These are phyloP conservation scores for Zhengitettix transpicula DNA, from an alignment of 2,888 invertebrate species.

Conservation along the genomic window DNA sequence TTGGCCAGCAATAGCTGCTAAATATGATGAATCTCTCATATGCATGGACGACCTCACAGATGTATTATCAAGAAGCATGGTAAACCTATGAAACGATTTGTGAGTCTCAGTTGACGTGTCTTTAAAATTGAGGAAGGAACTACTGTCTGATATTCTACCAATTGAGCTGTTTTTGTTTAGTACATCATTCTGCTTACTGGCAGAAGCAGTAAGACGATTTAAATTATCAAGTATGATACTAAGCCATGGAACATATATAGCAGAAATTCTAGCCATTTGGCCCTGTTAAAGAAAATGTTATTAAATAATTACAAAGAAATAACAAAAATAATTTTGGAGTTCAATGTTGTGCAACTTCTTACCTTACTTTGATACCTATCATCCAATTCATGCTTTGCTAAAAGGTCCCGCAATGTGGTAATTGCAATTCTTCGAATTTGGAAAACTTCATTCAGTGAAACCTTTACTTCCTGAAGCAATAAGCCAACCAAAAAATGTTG, in stretches of 20 bases:
- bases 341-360: conserved; percentile 4
- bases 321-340: no score
- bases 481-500: conserved; percentile 84
- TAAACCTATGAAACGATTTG: conserved; percentile 36
- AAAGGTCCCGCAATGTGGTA: conserved; percentile 59
- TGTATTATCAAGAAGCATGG: conserved; percentile 53
- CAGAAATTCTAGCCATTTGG: conserved; percentile 67
- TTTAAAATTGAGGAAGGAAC: conserved; percentile 37
- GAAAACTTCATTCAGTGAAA: conserved; percentile 68
- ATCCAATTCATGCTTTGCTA: conserved; percentile 90
- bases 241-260: conserved; percentile 83
- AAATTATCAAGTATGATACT: conserved; percentile 77
- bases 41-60: conserved; percentile 52
- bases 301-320: no score
- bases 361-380: conserved; percentile 71
- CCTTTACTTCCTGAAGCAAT: conserved; percentile 73
- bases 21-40: conserved; percentile 56
- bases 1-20: conserved; percentile 55
- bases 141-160: conserved; percentile 38
- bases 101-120: conserved; percentile 35
- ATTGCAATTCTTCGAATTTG: conserved; percentile 70
- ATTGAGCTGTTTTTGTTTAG: conserved; percentile 2
- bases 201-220: conserved; percentile 42
- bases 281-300: conserved; percentile 27
- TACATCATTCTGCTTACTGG: neutral